These are phyloP conservation scores for Danionella dracula DNA, from an alignment of 2,797 vertebrate species.

Conservation along the genomic window DNA sequence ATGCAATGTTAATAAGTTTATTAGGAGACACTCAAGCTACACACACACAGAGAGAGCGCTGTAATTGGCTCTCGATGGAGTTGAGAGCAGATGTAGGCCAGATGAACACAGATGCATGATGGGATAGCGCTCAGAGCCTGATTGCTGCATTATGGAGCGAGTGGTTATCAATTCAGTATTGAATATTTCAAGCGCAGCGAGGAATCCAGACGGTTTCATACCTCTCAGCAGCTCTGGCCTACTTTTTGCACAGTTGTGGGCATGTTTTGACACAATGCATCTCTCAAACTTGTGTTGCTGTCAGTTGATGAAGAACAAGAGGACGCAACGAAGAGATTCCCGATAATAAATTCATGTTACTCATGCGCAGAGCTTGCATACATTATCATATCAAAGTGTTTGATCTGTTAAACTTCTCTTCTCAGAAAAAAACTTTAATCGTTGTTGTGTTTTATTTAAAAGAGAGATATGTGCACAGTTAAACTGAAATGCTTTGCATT, in stretches of 20 bases:
- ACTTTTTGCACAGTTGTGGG: conserved; percentile 31
- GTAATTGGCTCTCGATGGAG: conserved; percentile 73
- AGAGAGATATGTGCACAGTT: too few species aligned
- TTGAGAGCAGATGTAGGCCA: conserved; percentile 61
- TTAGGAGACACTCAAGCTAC: conserved; percentile 71
- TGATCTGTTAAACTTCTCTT: not conserved
- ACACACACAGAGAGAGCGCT: conserved; percentile 42
- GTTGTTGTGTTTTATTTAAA: too few species aligned
- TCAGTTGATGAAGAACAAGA: not conserved
- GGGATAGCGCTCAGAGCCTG: conserved; percentile 5
- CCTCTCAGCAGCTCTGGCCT: conserved; percentile 59
- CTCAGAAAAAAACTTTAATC: too few species aligned
- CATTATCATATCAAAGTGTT: conserved; percentile 18
- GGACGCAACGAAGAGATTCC: not conserved
- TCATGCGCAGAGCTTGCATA: not conserved
- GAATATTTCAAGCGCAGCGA: conserved; percentile 63
- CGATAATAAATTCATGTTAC: not conserved
- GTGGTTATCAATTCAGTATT: conserved; percentile 61
- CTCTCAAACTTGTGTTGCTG: too few species aligned
- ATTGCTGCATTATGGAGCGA: conserved; percentile 63
- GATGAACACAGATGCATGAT: conserved; percentile 27
- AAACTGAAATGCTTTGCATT: too few species aligned
- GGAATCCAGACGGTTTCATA: conserved; percentile 71
- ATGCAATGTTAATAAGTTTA: conserved; percentile 72
- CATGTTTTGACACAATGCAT: not conserved